Conservation (phyloP, 2,113 vertebrate species). For the Pluvialis apricaria region DNA sequence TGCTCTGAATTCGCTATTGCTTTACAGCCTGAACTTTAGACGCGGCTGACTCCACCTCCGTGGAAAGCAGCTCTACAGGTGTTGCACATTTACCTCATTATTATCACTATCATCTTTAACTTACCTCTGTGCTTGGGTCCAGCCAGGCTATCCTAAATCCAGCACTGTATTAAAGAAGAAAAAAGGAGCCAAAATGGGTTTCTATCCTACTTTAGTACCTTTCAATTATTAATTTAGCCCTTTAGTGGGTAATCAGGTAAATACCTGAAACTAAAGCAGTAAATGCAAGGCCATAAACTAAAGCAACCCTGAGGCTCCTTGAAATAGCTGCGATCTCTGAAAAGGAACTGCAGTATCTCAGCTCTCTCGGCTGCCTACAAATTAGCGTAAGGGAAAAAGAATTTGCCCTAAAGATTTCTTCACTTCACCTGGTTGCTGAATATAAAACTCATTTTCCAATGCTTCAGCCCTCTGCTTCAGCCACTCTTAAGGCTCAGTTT, state of each 20-base stretch:
- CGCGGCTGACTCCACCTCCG: neutral
- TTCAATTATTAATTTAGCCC: constrained; percentile 5
- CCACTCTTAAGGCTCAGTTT: neutral
- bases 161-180: neutral
- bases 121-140: neutral
- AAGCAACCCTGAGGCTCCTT: neutral
- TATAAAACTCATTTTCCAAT: neutral
- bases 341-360: neutral
- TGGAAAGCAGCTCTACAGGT: neutral
- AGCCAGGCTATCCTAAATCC: neutral
- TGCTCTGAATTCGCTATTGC: neutral
- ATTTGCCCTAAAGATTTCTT: neutral
- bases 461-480: neutral
- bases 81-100: neutral
- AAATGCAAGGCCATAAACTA: neutral
- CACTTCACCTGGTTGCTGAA: neutral
- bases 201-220: neutral
- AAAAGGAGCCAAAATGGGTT: neutral
- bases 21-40: neutral
- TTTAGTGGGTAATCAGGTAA: neutral
- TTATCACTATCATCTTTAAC: neutral
- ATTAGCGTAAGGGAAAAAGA: neutral
- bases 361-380: neutral
- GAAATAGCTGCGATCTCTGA: neutral
- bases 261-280: neutral